Evolutionary conservation across 2,797 vertebrate genomes (phyloP).

Genomic region (Takifugu ocellatus): DNA sequence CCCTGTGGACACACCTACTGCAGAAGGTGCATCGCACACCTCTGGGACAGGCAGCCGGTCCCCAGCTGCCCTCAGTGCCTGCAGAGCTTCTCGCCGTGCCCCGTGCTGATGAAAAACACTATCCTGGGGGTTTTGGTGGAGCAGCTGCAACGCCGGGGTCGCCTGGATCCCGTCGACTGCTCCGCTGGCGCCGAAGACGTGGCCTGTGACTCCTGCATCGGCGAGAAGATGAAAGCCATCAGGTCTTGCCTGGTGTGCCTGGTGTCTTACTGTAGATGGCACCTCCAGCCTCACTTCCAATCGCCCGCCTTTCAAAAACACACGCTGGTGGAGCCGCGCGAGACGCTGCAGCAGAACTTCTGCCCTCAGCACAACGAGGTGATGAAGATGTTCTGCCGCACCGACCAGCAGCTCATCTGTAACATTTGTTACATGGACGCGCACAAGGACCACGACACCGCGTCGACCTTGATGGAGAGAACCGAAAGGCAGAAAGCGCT

Average conservation of each 20-base stretch:
- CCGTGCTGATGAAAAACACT: not conserved
- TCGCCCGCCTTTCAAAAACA: not conserved
- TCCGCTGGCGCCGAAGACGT: not conserved
- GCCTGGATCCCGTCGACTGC: not conserved
- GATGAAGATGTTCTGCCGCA: not conserved
- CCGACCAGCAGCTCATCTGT: not conserved
- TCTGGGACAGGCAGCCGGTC: not conserved
- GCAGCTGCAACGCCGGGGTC: not conserved
- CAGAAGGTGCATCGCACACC: not conserved
- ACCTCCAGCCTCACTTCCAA: not conserved
- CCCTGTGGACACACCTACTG: slow-evolving; percentile 2
- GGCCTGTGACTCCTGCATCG: not conserved
- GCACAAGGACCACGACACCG: not conserved
- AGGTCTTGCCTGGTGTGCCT: not conserved
- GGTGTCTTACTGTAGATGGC: not conserved
- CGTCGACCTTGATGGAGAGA: not conserved
- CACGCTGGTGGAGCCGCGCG: not conserved
- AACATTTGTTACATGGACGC: not conserved
- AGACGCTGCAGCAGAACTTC: not conserved
- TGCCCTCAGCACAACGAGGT: not conserved
- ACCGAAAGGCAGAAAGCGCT: not conserved
- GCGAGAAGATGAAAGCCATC: not conserved
- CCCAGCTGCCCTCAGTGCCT: not conserved
- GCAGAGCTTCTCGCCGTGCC: not conserved
- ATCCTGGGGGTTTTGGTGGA: not conserved